Conservation (phyloP, 1,140 invertebrate species). For the Trichoplusia ni region DNA sequence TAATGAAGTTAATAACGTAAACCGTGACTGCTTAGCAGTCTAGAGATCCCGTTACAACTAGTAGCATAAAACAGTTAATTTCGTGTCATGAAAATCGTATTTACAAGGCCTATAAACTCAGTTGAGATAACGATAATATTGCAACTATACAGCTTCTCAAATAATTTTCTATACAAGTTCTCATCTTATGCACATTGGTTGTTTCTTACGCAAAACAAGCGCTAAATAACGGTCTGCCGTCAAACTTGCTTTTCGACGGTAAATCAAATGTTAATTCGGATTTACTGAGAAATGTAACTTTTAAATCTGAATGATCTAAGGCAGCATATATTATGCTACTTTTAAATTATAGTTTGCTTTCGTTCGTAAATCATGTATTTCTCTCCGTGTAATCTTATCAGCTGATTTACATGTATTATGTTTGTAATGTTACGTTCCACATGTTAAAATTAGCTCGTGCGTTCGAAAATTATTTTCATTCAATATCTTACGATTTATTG, state of each 20-base stretch:
- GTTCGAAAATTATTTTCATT: too few species aligned
- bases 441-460: too few species aligned
- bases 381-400: too few species aligned
- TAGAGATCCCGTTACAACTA: not conserved
- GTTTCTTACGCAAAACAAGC: not conserved
- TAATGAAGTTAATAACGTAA: too few species aligned
- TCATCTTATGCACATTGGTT: not conserved
- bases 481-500: too few species aligned
- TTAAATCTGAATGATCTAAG: not conserved
- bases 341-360: too few species aligned
- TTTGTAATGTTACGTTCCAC: too few species aligned
- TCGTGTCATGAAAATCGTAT: not conserved
- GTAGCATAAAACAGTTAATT: not conserved
- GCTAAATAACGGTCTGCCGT: conserved; percentile 2
- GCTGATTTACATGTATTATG: too few species aligned
- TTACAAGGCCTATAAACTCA: not conserved
- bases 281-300: not conserved
- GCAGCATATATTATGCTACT: too few species aligned
- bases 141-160: not conserved
- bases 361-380: too few species aligned
- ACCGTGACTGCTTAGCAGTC: too few species aligned
- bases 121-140: not conserved
- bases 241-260: conserved; percentile 1
- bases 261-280: conserved; percentile 1
- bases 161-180: not conserved